Evolutionary conservation across 1,140 invertebrate genomes (phyloP), one percentile per base, ranked within the genome.

Genomic region (Geopemphigus sp.): DNA sequence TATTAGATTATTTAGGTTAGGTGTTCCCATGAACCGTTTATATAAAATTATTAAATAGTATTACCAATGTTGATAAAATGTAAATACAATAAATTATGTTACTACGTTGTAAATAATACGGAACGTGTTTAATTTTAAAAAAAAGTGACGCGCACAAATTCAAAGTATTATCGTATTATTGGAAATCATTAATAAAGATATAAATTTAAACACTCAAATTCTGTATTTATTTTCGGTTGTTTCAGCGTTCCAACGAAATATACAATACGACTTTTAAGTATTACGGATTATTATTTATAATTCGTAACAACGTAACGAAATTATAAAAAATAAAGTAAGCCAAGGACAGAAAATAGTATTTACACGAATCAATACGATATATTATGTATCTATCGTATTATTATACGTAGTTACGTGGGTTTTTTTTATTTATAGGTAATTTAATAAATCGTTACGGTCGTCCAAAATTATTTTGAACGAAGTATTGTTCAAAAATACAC

Each of bases 91-190:
- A 50, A 12, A 50, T 50, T 50, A 50, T 50, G 17, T 29, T 72
- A 66, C n/a, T 45, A 54, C 54, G 68, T 72, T 72, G 68, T 72
- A 72, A 54, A 72, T 72, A 72, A 72, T 8, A 72, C n/a, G 29
- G 24, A 19, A 54, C 17, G 24, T 72, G 47, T 54, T 54, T 53
- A 72, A 72, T n/a, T 39, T 29, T 22, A 29, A 63, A 66, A 66
- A n/a, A 45, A 45, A 45, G 1, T 66, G 6, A 39, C n/a, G 32
- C 45, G n/a, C 10, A 61, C 57, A 11, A 1, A 11, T 39, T 47
- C 6, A 32, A 39, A 61, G 26, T 61, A 70, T 70, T 53, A 24
- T n/a, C n/a, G 17, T 29, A 14, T 70, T 53, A 26, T 53, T 70
- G 47, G 1, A 53, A 26, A 19, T 70, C 22, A 70, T 26, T 53